phyloP scores from a whole-genome alignment of 2,888 invertebrate genomes.

The Megastigmus dorsalis region DNA sequence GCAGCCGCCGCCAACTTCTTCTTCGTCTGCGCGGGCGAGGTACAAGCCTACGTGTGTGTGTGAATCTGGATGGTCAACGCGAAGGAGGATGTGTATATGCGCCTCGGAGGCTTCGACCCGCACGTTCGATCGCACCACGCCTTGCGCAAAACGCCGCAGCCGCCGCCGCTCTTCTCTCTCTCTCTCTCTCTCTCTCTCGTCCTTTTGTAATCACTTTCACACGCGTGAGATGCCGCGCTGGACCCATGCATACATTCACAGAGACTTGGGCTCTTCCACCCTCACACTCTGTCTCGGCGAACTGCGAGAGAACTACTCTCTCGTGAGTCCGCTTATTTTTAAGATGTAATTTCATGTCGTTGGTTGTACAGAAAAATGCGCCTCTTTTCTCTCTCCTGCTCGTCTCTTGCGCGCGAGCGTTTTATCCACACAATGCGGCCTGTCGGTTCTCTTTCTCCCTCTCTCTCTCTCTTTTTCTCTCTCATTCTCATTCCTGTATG shows the following conservation, averaged over 20 bases:
- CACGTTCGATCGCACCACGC: slow-evolving; percentile 42
- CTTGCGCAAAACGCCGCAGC: slow-evolving; percentile 34
- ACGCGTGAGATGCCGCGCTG: slow-evolving; percentile 20
- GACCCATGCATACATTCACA: background rate
- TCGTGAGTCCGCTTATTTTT: slow-evolving; percentile 25
- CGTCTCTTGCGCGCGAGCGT: too few species aligned
- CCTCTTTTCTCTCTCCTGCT: slow-evolving; percentile 22
- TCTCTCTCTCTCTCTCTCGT: background rate
- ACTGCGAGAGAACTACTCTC: too few species aligned
- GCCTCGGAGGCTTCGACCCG: slow-evolving; percentile 19
- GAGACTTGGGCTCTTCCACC: too few species aligned
- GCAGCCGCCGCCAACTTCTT: slow-evolving; percentile 13
- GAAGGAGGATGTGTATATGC: background rate
- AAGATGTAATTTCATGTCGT: slow-evolving; percentile 34
- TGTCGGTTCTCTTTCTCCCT: too few species aligned
- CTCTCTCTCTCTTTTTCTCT: too few species aligned
- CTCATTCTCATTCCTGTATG: too few species aligned
- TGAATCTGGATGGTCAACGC: slow-evolving; percentile 3
- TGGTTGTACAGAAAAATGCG: slow-evolving; percentile 36
- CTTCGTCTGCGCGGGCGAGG: background rate
- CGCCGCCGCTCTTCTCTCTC: background rate
- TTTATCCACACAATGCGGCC: slow-evolving; percentile 19
- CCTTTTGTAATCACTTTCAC: slow-evolving; percentile 50
- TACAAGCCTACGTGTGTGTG: background rate
- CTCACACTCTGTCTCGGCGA: background rate